Evolutionary conservation across 2,888 invertebrate genomes (phyloP).

Genomic region (Lasioglossum calceatum): DNA sequence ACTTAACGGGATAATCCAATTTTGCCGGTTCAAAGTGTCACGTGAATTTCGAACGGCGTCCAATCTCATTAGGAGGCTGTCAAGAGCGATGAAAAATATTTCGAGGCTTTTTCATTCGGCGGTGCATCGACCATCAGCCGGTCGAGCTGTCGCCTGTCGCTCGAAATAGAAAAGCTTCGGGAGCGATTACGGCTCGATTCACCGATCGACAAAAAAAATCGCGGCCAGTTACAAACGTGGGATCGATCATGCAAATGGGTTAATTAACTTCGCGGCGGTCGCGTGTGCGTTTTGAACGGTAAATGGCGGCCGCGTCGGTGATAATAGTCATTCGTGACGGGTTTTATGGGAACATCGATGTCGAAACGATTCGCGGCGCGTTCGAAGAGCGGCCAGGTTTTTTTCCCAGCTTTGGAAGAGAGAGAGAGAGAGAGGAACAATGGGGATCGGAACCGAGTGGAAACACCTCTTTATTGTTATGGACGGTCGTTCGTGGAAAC

Average conservation of each 20-base stretch:
- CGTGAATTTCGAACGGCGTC: not conserved
- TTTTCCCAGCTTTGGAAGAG: not conserved
- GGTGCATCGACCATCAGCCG: not conserved
- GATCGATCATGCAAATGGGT: slow-evolving; percentile 52
- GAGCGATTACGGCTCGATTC: not conserved
- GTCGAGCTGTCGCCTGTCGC: not conserved
- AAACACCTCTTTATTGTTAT: not conserved
- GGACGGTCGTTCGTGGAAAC: not conserved
- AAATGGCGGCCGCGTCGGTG: slow-evolving; percentile 28
- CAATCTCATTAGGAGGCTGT: not conserved
- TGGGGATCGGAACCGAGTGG: not conserved
- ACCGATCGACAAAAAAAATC: slow-evolving; percentile 33
- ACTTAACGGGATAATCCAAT: not conserved
- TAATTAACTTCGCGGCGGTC: slow-evolving; percentile 45
- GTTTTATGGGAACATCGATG: slow-evolving; percentile 46
- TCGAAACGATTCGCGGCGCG: slow-evolving; percentile 24
- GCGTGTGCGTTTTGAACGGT: slow-evolving; percentile 42
- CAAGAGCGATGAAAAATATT: not conserved
- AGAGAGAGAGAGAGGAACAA: not conserved
- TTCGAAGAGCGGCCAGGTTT: not conserved
- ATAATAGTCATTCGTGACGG: slow-evolving; percentile 39
- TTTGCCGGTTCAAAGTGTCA: not conserved
- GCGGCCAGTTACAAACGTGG: not conserved
- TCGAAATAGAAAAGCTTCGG: not conserved
- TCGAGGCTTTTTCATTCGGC: not conserved